Evolutionary conservation across 2,797 vertebrate species (phyloP), one percentile per base, ranked within the genome.

Genomic region (Phalanger gymnotis): DNA sequence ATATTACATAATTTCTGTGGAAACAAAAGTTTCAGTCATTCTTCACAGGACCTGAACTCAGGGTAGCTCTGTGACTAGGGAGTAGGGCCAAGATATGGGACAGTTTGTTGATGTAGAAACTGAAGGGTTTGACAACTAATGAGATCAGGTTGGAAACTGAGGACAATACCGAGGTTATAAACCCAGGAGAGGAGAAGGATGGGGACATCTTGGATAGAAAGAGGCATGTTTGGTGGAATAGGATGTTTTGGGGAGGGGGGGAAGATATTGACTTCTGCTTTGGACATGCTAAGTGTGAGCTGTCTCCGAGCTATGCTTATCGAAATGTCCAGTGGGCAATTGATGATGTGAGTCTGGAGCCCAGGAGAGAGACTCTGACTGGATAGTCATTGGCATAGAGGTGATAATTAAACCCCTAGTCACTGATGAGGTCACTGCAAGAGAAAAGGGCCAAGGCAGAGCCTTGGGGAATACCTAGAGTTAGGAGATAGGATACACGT

Each of bases 391-490:
- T 87, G 40, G 40, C 25, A 87, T 27, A 87, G 10, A 51, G 73
- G 40, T 81, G n/a, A 5, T 73, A 22, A n/a, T 73, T n/a, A 22
- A 73, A n/a, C 31, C 31, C 58, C n/a, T 66, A 1, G 13, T 66
- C 13, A 0, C n/a, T 73, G 61, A 40, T 22, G 12, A 66, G 61
- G 61, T 73, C 61, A n/a, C 14, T 40, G n/a, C 7, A 7, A 51
- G n/a, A 40, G 16, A 40, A 25, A 2, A 9, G 0, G n/a, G 19
- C n/a, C 19, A 6, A 40, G n/a, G n/a, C 6, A 10, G 6, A 40
- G 16, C 66, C 19, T 47, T 40, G 66, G 19, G 19, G 66, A 73
- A 40, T 73, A 22, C 14, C 2, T 40, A 81, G 40, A 27, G 40
- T 51, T 4, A 28, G 73, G 40, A 3, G 7, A 9, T 87, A 25